Evolutionary conservation across 2,113 vertebrate genomes (phyloP).

Genomic region (Notarius quadriscutis): DNA sequence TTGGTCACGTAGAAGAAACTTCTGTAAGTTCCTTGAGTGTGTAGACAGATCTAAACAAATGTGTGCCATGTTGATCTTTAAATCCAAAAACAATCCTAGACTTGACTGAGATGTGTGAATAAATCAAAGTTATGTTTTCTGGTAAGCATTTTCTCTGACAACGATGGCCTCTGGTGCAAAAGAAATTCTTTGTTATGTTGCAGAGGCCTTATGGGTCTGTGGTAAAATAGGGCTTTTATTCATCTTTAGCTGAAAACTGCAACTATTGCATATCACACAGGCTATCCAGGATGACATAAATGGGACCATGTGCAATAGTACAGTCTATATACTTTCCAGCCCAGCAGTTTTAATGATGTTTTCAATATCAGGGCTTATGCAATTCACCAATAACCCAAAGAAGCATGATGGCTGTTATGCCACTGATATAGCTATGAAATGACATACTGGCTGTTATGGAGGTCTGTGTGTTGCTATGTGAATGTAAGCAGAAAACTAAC

Average conservation of each 20-base stretch:
- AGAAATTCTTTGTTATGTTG: constrained; percentile 7
- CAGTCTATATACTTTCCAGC: constrained; percentile 52
- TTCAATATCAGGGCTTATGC: constrained; percentile 45
- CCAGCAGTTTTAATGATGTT: constrained; percentile 55
- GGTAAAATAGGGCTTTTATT: constrained; percentile 21
- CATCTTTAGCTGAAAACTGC: constrained; percentile 19
- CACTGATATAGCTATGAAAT: constrained; percentile 52
- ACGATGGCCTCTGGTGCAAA: background rate
- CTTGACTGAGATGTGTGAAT: background rate
- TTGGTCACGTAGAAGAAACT: background rate
- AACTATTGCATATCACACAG: constrained; percentile 25
- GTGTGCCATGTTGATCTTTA: background rate
- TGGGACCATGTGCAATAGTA: constrained; percentile 41
- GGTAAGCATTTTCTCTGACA: background rate
- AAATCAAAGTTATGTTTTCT: constrained; percentile 16
- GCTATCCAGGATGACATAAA: constrained; percentile 30
- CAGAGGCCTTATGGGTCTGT: constrained; percentile 5
- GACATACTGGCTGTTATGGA: constrained; percentile 56
- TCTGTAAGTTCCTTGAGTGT: background rate
- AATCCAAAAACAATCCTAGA: background rate
- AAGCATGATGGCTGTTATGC: constrained; percentile 35
- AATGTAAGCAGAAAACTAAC: constrained; percentile 64
- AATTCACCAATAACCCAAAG: constrained; percentile 48
- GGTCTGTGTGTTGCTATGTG: constrained; percentile 45
- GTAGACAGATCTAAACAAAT: background rate